These are phyloP conservation scores for Melipona quadrifasciata DNA, from an alignment of 1,140 invertebrate species.

Conservation along the genomic window DNA sequence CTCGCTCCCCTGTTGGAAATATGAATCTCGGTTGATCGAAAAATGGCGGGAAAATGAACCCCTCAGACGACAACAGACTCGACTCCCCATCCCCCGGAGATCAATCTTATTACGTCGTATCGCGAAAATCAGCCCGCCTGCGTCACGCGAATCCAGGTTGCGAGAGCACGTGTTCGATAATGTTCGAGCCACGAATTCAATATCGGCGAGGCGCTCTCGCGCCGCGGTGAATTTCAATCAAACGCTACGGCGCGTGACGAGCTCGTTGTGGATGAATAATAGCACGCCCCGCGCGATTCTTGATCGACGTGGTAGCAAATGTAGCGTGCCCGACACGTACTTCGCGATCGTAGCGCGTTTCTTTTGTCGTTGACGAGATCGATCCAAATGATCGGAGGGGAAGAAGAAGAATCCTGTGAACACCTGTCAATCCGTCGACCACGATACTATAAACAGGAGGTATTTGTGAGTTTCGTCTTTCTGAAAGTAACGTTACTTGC, in stretches of 20 bases:
- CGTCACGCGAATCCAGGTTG: not conserved
- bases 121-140: not conserved
- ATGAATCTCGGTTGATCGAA: too few species aligned
- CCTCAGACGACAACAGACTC: not conserved
- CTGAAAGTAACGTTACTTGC: too few species aligned
- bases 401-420: not conserved
- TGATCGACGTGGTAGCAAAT: conserved; percentile 14
- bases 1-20: too few species aligned
- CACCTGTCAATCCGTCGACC: not conserved
- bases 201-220: not conserved
- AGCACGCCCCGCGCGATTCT: not conserved
- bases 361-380: too few species aligned
- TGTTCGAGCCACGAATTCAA: conserved; percentile 25
- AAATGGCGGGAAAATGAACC: too few species aligned
- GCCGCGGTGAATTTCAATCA: conserved; percentile 32
- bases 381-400: too few species aligned
- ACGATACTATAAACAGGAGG: too few species aligned
- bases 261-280: conserved; percentile 29
- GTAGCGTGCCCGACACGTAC: not conserved
- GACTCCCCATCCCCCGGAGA: too few species aligned
- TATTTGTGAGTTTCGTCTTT: too few species aligned
- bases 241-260: conserved; percentile 12
- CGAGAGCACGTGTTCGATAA: conserved; percentile 32
- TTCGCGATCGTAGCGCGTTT: not conserved
- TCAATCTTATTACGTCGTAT: not conserved